phyloP scores from a whole-genome alignment of 2,797 vertebrate species.

The Schizothorax lantsangensis region DNA sequence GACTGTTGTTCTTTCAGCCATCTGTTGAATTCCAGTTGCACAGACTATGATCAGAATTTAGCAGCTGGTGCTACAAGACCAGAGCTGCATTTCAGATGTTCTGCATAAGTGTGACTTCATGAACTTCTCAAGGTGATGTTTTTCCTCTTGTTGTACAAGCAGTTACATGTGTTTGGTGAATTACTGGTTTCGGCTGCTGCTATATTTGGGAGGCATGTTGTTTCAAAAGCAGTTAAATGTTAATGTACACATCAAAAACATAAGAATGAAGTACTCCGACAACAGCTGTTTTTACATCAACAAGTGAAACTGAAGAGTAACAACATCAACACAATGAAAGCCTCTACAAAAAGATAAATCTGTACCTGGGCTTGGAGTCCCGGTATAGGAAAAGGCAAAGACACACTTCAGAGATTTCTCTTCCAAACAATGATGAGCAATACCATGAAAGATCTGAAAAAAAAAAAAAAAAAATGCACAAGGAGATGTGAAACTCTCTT shows the following conservation, averaged over 20 bases:
- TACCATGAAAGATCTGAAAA: conserved; percentile 86
- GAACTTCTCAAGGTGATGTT: not conserved
- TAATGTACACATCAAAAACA: not conserved
- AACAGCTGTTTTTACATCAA: not conserved
- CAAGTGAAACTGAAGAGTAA: not conserved
- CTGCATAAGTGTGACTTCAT: not conserved
- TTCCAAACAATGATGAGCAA: conserved; percentile 85
- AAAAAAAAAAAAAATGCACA: conserved; percentile 24
- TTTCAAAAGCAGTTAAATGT: not conserved
- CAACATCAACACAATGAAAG: not conserved
- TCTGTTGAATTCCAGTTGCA: conserved; percentile 16
- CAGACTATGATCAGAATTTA: conserved; percentile 19
- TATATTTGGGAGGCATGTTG: not conserved
- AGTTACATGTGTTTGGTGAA: not conserved
- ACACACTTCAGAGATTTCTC: conserved; percentile 85
- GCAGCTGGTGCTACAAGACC: conserved; percentile 11
- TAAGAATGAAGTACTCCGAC: not conserved
- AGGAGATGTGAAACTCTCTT: not conserved
- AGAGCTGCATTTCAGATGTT: conserved; percentile 7
- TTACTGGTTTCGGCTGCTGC: not conserved
- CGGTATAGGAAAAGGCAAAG: conserved; percentile 85
- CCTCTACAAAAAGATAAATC: not conserved
- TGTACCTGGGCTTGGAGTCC: conserved; percentile 61
- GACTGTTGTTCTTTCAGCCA: conserved; percentile 12
- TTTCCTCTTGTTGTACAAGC: not conserved